A percentile compares a stretch with the other conserved stretches of the same genome.
Evolutionary conservation across 2,113 vertebrate genomes (phyloP).

Genomic region (Nycticryphes semicollaris): DNA sequence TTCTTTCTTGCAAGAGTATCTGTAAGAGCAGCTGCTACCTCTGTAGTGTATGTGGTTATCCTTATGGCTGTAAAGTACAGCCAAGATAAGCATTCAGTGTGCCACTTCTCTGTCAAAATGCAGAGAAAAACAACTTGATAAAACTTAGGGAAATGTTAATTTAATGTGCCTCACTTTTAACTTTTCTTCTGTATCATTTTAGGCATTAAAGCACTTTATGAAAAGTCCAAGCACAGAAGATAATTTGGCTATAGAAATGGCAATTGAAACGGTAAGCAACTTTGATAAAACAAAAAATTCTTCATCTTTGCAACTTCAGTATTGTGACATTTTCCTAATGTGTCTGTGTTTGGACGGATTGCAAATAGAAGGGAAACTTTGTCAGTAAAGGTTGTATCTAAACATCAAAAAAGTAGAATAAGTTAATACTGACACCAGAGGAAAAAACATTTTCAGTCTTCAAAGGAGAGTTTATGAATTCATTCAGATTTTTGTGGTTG

Average conservation of each 20-base stretch:
- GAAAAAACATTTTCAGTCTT: not conserved
- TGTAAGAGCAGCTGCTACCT: not conserved
- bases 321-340: not conserved
- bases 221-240: conserved; percentile 90
- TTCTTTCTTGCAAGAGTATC: not conserved
- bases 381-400: not conserved
- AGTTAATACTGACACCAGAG: not conserved
- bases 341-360: not conserved
- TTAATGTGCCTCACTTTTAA: not conserved
- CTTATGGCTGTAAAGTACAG: not conserved
- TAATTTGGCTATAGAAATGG: conserved; percentile 91
- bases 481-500: not conserved
- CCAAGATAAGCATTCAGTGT: not conserved
- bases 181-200: conserved; percentile 37
- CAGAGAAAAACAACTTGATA: not conserved
- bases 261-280: conserved; percentile 92
- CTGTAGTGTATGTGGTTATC: not conserved
- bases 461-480: not conserved
- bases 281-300: not conserved
- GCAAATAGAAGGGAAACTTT: not conserved
- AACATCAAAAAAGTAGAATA: not conserved
- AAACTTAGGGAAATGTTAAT: not conserved
- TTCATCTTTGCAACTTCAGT: not conserved
- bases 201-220: conserved; percentile 95
- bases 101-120: not conserved